A percentile compares a stretch with the other conserved stretches of the same genome.
Conservation (phyloP, 2,888 invertebrate species). For the Ischnura elegans region DNA sequence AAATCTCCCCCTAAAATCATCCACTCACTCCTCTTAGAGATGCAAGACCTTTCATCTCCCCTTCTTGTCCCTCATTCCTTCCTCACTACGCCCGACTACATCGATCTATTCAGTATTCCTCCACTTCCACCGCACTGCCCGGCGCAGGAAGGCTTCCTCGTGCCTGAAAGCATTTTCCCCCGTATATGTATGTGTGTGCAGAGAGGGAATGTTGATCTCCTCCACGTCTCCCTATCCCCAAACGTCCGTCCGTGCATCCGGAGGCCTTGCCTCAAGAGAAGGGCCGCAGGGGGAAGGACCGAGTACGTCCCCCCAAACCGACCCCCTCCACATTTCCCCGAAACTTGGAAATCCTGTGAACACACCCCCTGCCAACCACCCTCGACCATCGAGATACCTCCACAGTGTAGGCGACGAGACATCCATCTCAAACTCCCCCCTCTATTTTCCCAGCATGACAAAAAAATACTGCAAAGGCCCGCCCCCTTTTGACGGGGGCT, state of each 20-base stretch:
- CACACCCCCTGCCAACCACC: not conserved
- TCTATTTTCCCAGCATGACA: not conserved
- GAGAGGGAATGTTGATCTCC: not conserved
- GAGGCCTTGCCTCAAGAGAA: constrained; percentile 54
- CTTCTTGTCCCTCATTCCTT: not conserved
- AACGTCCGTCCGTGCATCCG: not conserved
- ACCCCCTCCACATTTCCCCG: not conserved
- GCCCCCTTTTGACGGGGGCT: not conserved
- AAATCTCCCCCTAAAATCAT: not conserved
- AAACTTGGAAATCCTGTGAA: not conserved
- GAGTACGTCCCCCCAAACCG: not conserved
- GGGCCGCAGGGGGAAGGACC: not conserved
- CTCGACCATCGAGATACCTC: not conserved
- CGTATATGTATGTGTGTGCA: too few relatives aligned
- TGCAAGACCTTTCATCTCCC: not conserved
- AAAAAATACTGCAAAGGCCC: not conserved
- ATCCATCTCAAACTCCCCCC: not conserved
- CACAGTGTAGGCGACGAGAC: not conserved
- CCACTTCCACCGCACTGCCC: not conserved
- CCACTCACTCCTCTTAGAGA: not conserved
- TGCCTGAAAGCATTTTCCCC: not conserved
- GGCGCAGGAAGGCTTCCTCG: not conserved
- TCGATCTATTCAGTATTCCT: constrained; percentile 14
- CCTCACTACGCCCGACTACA: constrained; percentile 23
- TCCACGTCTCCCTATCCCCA: not conserved